phyloP scores from a whole-genome alignment of 30 jellyfish, hydroid and myxozoan species.

The Aurelia sp. region DNA sequence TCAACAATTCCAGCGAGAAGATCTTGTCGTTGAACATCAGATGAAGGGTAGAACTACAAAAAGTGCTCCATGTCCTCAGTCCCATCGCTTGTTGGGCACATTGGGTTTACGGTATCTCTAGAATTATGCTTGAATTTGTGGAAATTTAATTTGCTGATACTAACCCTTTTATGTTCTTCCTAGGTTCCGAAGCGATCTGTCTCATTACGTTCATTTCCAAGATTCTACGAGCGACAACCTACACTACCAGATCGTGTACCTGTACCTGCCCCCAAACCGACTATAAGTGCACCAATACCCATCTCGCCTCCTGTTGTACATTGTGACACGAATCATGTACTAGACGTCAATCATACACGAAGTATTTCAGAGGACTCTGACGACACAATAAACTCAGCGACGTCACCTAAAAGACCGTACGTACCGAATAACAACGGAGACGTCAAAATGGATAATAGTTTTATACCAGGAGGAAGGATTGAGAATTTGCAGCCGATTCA shows the following conservation, averaged over 20 bases:
- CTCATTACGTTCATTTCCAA: conserved; percentile 51
- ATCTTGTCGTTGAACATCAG: no score
- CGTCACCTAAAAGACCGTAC: conserved; percentile 28
- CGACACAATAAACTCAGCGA: conserved; percentile 34
- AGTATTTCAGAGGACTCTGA: conserved; percentile 68
- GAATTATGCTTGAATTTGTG: no score
- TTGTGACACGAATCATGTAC: conserved; percentile 36
- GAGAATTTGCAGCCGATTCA: conserved; percentile 78
- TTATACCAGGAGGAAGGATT: conserved; percentile 66
- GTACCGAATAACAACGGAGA: conserved; percentile 32
- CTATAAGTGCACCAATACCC: conserved; percentile 50
- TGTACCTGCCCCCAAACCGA: conserved; percentile 21
- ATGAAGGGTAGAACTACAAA: no score
- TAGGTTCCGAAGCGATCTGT: conserved; percentile 71
- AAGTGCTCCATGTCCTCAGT: no score
- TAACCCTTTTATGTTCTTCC: background rate
- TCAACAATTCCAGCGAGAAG: no score
- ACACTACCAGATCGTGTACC: conserved; percentile 29
- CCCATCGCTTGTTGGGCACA: no score
- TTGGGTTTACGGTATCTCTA: no score
- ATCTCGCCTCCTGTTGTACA: conserved; percentile 52
- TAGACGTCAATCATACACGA: conserved; percentile 41
- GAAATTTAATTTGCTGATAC: no score
- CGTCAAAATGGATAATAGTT: conserved; percentile 64
- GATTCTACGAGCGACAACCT: conserved; percentile 61